These are phyloP conservation scores for Smittia sp. DNA, from an alignment of 2,888 invertebrate genomes.

Conservation along the genomic window DNA sequence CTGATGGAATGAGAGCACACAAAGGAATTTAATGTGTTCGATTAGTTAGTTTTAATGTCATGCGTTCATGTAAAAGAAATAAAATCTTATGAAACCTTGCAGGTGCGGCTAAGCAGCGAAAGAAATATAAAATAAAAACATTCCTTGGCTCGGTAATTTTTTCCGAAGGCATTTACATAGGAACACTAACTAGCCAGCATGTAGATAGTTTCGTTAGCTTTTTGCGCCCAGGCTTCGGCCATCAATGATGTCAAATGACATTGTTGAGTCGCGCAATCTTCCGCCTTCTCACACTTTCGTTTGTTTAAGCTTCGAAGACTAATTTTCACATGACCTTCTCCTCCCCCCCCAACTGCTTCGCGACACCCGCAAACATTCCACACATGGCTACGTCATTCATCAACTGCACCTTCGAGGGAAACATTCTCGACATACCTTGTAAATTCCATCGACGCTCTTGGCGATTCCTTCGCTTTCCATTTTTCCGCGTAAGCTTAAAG, in stretches of 20 bases:
- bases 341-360: too few species aligned
- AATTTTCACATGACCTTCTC: too few species aligned
- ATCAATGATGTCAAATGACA: neutral
- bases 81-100: conserved; percentile 39
- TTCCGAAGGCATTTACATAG: conserved; percentile 12
- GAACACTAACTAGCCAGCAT: neutral
- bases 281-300: too few species aligned
- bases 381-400: too few species aligned
- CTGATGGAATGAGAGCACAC: conserved; percentile 60
- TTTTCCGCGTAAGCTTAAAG: neutral
- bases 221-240: neutral
- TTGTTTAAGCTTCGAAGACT: too few species aligned
- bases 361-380: too few species aligned
- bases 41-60: neutral
- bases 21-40: neutral
- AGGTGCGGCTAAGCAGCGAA: conserved; percentile 31
- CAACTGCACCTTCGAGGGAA: neutral
- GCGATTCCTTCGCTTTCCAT: conserved; percentile 87
- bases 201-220: conserved; percentile 7
- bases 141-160: conserved; percentile 25
- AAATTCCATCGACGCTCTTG: conserved; percentile 86
- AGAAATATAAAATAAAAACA: neutral
- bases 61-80: conserved; percentile 17
- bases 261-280: too few species aligned
- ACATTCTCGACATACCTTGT: conserved; percentile 63